Evolutionary conservation across 2,888 invertebrate genomes (phyloP).

Genomic region (Epsilonema sp.): DNA sequence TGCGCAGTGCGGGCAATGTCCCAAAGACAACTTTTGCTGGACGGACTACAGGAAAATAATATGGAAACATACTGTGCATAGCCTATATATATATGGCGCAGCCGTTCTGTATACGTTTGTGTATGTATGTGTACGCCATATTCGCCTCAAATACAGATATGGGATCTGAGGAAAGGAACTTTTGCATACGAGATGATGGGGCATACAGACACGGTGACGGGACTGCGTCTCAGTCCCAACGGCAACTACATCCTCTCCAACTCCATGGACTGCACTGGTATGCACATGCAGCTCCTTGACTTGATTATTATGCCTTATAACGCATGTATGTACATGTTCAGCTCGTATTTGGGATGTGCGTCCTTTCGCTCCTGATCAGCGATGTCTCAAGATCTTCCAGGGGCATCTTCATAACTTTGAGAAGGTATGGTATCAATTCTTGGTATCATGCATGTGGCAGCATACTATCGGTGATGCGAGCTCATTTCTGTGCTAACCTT

Average conservation of each 20-base stretch:
- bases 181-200: slow-evolving; percentile 65
- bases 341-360: slow-evolving; percentile 88
- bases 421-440: slow-evolving; percentile 42
- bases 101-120: too few species aligned
- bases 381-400: slow-evolving; percentile 72
- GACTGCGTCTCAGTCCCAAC: slow-evolving; percentile 50
- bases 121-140: too few species aligned
- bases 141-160: slow-evolving; percentile 46
- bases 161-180: slow-evolving; percentile 79
- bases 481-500: too few species aligned
- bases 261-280: slow-evolving; percentile 74
- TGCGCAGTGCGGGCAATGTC: too few species aligned
- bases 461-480: too few species aligned
- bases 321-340: slow-evolving; percentile 16
- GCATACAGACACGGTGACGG: slow-evolving; percentile 86
- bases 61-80: too few species aligned
- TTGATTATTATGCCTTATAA: slow-evolving; percentile 3
- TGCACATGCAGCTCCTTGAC: slow-evolving; percentile 10
- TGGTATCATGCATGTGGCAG: too few species aligned
- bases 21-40: too few species aligned
- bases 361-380: slow-evolving; percentile 73
- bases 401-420: slow-evolving; percentile 96
- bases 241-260: slow-evolving; percentile 66
- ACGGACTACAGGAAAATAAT: too few species aligned
- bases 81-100: too few species aligned